Conservation (phyloP, 2,113 vertebrate genomes). For the Rhombomys opimus region DNA sequence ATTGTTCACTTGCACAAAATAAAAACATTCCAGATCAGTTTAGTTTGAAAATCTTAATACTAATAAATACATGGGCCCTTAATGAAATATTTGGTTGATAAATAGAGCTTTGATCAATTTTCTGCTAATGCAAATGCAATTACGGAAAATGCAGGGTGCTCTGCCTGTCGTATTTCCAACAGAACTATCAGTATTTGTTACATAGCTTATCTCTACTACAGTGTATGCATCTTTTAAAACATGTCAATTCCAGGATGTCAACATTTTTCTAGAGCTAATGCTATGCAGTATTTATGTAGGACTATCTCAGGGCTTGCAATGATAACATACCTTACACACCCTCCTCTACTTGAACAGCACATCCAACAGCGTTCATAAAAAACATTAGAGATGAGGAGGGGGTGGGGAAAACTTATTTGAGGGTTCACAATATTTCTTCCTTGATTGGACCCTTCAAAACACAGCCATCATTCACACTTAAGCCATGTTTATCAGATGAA, state of each 20-base stretch:
- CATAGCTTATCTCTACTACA: background rate
- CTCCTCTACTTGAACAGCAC: background rate
- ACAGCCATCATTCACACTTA: background rate
- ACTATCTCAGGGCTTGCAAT: background rate
- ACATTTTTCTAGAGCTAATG: background rate
- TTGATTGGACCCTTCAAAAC: background rate
- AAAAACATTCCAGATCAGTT: slow-evolving; percentile 78
- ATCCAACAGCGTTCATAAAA: background rate
- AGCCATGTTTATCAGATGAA: background rate
- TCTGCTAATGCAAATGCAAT: slow-evolving; percentile 82
- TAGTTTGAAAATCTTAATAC: slow-evolving; percentile 72
- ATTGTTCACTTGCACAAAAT: slow-evolving; percentile 56
- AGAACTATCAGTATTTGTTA: slow-evolving; percentile 70
- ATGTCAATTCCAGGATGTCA: background rate
- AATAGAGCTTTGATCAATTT: slow-evolving; percentile 76
- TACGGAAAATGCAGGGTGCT: slow-evolving; percentile 79
- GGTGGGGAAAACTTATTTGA: background rate
- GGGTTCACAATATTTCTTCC: background rate
- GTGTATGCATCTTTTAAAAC: background rate
- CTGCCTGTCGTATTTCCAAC: slow-evolving; percentile 76
- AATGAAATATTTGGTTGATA: slow-evolving; percentile 77
- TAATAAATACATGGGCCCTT: slow-evolving; percentile 79
- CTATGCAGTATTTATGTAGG: background rate
- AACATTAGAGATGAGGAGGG: background rate
- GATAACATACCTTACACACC: background rate